Evolutionary conservation across 2,113 vertebrate species (phyloP), one percentile per base, ranked within the genome.

Genomic region (Nanorana parkeri): DNA sequence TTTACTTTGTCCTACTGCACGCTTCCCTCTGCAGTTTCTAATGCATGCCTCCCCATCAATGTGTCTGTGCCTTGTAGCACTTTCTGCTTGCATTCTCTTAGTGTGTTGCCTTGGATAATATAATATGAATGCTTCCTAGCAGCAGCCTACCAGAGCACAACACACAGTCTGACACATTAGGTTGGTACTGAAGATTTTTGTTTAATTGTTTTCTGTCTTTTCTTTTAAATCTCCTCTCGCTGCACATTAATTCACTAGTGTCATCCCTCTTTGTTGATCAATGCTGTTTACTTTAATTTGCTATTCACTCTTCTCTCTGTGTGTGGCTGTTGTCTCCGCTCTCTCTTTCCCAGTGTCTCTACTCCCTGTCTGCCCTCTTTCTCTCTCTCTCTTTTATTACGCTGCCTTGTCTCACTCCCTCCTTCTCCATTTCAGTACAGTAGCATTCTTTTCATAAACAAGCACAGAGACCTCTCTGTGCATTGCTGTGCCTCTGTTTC

Each of bases 401-500:
- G 17, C 69, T 76, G 51, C 54, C 72, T 63, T 72, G 56, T 78
- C 73, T 81, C 66, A 69, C 61, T 80, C 83, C 80, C 83, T 76
- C 68, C 69, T 81, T 83, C 80, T 68, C 41, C 80, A 83, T 83
- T 68, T 83, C 54, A 67, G 72, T 83, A 75, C 71, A 83, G 80
- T 75, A 83, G 63, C 80, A 83, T 83, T 83, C 80, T 76, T 67
- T 83, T 76, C 80, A 83, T 56, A 76, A 67, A 41, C 69, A 66
- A 74, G 64, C 72, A 83, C 72, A 83, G 72, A 83, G 80, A 63
- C 60, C 52, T 86, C 66, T 86, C 68, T 56, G 78, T 84, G 55
- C 69, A 54, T 81, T 23, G 68, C 51, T 84, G 56, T 68, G 78
- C 54, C 54, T 41, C 71, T 81, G 78, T 77, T 76, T 65, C 83